phyloP scores from a whole-genome alignment of 2,888 invertebrate species.

The Drosophila differens region DNA sequence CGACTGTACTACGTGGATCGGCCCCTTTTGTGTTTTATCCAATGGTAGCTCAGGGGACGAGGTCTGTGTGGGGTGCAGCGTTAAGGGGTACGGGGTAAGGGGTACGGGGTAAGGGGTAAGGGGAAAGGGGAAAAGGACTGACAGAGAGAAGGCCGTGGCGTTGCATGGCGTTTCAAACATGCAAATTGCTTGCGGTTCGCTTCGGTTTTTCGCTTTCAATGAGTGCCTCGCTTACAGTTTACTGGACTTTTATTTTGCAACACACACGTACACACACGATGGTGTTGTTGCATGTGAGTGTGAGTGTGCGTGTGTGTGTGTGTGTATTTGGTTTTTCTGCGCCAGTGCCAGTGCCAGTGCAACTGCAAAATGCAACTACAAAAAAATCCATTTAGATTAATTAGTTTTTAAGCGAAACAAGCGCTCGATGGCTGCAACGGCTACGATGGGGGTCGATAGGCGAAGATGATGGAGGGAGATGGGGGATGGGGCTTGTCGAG shows the following conservation, averaged over 20 bases:
- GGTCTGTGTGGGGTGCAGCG: background rate
- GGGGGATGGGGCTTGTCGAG: background rate
- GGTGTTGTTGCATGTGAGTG: constrained; percentile 4
- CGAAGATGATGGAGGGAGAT: background rate
- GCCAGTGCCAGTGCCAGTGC: constrained; percentile 42
- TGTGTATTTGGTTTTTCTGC: constrained; percentile 54
- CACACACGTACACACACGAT: constrained; percentile 20
- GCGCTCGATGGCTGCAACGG: constrained; percentile 11
- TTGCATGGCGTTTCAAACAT: constrained; percentile 76
- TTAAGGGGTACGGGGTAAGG: background rate
- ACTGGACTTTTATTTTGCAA: constrained; percentile 57
- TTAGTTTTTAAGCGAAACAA: constrained; percentile 76
- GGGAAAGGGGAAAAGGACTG: background rate
- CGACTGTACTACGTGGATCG: constrained; percentile 58
- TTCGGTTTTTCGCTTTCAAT: constrained; percentile 78
- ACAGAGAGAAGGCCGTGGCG: constrained; percentile 42
- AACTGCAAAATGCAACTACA: constrained; percentile 51
- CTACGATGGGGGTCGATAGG: background rate
- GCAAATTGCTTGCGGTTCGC: constrained; percentile 80
- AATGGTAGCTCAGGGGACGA: constrained; percentile 45
- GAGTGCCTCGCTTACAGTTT: constrained; percentile 75
- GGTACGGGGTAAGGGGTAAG: background rate
- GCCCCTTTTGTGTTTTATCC: constrained; percentile 76
- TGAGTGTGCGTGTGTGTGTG: constrained; percentile 27
- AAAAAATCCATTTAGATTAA: constrained; percentile 80